Conservation (phyloP, 2,113 vertebrate genomes). For the Hiodon tergisus region DNA sequence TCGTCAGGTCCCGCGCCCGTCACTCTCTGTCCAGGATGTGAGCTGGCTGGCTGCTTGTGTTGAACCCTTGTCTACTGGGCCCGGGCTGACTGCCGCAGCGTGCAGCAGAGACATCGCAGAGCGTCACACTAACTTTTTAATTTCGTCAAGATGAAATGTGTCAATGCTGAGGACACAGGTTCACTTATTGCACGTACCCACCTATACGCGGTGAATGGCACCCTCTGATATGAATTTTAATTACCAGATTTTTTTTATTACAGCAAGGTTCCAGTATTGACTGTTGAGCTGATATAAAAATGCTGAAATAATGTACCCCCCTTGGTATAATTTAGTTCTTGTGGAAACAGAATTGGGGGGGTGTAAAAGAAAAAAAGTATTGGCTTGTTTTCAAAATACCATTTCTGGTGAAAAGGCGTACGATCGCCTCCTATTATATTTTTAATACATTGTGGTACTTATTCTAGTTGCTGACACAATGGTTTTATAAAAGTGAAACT, state of each 20-base stretch:
- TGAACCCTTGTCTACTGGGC: conserved; percentile 71
- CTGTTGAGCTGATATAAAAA: too few species aligned
- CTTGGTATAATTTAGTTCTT: background rate
- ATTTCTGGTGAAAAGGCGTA: conserved; percentile 31
- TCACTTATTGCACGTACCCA: too few species aligned
- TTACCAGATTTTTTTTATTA: too few species aligned
- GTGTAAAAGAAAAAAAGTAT: conserved; percentile 21
- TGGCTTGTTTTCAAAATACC: conserved; percentile 50
- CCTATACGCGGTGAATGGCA: too few species aligned
- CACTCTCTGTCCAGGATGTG: background rate
- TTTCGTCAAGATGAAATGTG: too few species aligned
- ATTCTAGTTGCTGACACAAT: conserved; percentile 62
- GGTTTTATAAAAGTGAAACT: conserved; percentile 43
- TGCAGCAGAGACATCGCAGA: too few species aligned
- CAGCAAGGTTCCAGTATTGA: too few species aligned
- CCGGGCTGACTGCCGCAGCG: background rate
- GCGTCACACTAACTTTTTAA: too few species aligned
- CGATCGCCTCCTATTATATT: conserved; percentile 49
- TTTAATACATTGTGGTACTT: conserved; percentile 53
- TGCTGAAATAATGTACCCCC: too few species aligned
- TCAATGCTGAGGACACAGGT: too few species aligned
- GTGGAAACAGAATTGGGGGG: background rate
- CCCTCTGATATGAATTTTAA: too few species aligned
- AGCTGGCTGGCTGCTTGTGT: conserved; percentile 17
- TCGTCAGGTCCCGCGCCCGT: conserved; percentile 82